phyloP scores from a whole-genome alignment of 1,140 invertebrate species.

The Homarus americanus region DNA sequence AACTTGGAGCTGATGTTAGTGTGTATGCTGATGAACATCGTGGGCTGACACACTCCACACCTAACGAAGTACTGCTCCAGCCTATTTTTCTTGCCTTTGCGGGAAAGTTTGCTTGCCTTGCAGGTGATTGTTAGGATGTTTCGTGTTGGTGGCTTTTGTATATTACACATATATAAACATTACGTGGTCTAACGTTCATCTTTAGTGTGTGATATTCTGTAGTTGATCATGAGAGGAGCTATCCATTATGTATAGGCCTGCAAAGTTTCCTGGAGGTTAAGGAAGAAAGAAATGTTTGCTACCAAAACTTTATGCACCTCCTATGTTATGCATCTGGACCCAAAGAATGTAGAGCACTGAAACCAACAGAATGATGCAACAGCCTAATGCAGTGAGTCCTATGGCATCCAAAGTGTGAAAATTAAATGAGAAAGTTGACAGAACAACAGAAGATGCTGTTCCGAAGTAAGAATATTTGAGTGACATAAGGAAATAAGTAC shows the following conservation, averaged over 20 bases:
- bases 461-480: constrained; percentile 19
- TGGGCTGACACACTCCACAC: constrained; percentile 51
- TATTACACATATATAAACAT: constrained; percentile 66
- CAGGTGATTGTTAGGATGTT: constrained; percentile 71
- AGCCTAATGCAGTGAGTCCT: constrained; percentile 63
- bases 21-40: constrained; percentile 58
- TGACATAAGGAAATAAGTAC: constrained; percentile 48
- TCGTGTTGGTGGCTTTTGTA: constrained; percentile 71
- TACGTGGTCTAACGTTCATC: constrained; percentile 65
- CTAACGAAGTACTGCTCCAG: constrained; percentile 53
- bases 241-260: constrained; percentile 63
- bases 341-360: constrained; percentile 56
- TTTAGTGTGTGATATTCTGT: constrained; percentile 66
- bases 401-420: constrained; percentile 70
- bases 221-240: constrained; percentile 57
- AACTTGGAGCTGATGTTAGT: constrained; percentile 61
- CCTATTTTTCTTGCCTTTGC: constrained; percentile 54
- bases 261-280: constrained; percentile 68
- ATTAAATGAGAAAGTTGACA: constrained; percentile 38
- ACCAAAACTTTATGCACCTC: constrained; percentile 64
- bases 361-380: constrained; percentile 62
- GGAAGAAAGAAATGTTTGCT: constrained; percentile 40
- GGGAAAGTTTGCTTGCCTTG: constrained; percentile 71
- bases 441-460: constrained; percentile 56
- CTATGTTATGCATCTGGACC: constrained; percentile 50